A percentile compares a stretch with the other conserved stretches of the same genome.
Evolutionary conservation across 2,113 vertebrate species (phyloP).

Genomic region (Gallinago media): DNA sequence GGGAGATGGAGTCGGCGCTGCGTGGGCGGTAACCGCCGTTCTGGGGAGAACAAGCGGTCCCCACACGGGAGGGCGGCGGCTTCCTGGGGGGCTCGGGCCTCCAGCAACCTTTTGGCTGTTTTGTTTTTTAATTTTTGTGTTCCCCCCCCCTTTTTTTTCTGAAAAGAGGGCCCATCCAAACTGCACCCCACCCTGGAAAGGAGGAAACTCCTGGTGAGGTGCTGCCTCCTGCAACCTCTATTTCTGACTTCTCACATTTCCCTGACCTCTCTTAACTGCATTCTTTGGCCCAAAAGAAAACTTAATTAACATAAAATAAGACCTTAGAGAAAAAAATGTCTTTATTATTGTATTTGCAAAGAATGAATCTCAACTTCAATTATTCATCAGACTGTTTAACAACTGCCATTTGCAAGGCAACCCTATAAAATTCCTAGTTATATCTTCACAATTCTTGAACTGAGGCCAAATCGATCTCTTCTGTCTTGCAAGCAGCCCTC

Average conservation of each 20-base stretch:
- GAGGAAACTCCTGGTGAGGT: rapidly evolving
- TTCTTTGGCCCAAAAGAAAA: background rate
- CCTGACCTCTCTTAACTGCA: background rate
- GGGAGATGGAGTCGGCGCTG: background rate
- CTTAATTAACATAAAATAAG: slow-evolving; percentile 56
- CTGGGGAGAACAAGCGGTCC: rapidly evolving
- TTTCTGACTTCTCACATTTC: background rate
- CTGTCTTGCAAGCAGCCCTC: background rate
- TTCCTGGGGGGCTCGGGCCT: too few species aligned
- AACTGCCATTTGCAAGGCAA: background rate
- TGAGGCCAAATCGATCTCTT: background rate
- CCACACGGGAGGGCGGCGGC: background rate
- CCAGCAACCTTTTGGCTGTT: too few species aligned
- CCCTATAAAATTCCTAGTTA: background rate
- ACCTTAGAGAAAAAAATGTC: slow-evolving; percentile 80
- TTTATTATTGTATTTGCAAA: slow-evolving; percentile 75
- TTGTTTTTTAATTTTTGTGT: too few species aligned
- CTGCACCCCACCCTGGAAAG: too few species aligned
- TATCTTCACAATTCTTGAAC: background rate
- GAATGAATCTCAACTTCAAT: background rate
- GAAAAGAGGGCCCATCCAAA: rapidly evolving
- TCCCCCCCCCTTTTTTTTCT: background rate
- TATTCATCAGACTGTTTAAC: background rate
- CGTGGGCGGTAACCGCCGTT: background rate
- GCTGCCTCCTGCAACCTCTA: background rate